phyloP scores from a whole-genome alignment of 2,888 invertebrate genomes.

The Sabatieria punctata region DNA sequence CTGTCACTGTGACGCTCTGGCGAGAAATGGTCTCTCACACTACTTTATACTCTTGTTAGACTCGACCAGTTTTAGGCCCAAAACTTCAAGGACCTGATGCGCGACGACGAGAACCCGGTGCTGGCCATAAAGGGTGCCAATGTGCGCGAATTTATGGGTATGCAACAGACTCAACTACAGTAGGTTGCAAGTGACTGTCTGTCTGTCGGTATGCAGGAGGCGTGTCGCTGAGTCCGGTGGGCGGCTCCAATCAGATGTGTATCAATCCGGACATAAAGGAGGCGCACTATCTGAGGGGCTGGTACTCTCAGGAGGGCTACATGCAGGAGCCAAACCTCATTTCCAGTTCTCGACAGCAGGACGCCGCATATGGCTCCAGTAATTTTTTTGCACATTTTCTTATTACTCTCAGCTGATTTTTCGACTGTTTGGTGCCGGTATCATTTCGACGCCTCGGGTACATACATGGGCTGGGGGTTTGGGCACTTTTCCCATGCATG shows the following conservation, averaged over 20 bases:
- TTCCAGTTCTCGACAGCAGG: not conserved
- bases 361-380: too few relatives aligned
- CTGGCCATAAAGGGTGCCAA: slow-evolving; percentile 59
- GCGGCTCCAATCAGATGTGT: slow-evolving; percentile 42
- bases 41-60: too few relatives aligned
- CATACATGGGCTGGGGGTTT: too few relatives aligned
- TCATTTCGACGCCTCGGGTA: too few relatives aligned
- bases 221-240: slow-evolving; percentile 32
- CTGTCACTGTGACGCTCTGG: slow-evolving; percentile 67
- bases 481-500: too few relatives aligned
- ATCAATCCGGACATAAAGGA: slow-evolving; percentile 77
- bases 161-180: slow-evolving; percentile 34
- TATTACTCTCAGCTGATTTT: too few relatives aligned
- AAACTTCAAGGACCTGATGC: slow-evolving; percentile 51
- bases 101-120: slow-evolving; percentile 47
- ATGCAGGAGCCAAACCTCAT: not conserved
- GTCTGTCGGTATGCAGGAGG: slow-evolving; percentile 18
- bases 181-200: too few relatives aligned
- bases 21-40: too few relatives aligned
- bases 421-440: too few relatives aligned
- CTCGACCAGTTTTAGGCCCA: slow-evolving; percentile 52
- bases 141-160: slow-evolving; percentile 69
- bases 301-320: slow-evolving; percentile 59
- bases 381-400: too few relatives aligned
- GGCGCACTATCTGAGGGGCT: slow-evolving; percentile 64